These are phyloP conservation scores for Sesia bembeciformis DNA, from an alignment of 2,888 invertebrate genomes.

Conservation along the genomic window DNA sequence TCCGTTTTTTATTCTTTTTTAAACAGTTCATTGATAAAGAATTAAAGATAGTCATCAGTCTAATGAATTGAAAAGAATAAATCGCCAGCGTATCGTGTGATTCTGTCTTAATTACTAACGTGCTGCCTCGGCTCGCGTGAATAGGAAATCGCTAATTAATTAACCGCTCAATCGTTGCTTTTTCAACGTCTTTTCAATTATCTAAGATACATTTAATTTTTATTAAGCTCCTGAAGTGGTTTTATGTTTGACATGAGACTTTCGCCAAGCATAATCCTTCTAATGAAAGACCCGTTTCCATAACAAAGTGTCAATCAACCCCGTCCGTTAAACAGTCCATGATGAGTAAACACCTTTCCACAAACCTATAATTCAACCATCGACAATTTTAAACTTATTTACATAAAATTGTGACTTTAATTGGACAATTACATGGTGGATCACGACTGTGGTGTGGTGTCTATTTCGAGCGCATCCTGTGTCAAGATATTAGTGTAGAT, in stretches of 20 bases:
- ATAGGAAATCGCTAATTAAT: constrained; percentile 42
- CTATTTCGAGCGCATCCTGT: constrained; percentile 56
- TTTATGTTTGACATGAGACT: neutral
- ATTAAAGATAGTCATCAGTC: constrained; percentile 23
- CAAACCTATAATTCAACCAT: constrained; percentile 7
- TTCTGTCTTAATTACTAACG: constrained; percentile 31
- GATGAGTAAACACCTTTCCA: constrained; percentile 17
- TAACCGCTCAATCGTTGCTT: constrained; percentile 11
- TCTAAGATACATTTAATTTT: neutral
- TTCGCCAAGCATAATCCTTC: neutral
- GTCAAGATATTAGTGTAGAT: constrained; percentile 50
- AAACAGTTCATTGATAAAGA: constrained; percentile 7
- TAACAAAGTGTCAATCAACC: neutral
- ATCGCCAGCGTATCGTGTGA: constrained; percentile 41
- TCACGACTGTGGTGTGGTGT: constrained; percentile 36
- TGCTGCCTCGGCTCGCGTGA: constrained; percentile 26
- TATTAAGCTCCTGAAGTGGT: neutral
- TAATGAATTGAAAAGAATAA: constrained; percentile 24
- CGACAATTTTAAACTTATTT: constrained; percentile 28
- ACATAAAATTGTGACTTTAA: constrained; percentile 65
- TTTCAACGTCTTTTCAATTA: neutral
- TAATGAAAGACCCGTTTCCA: neutral
- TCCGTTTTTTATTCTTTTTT: neutral
- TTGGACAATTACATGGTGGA: constrained; percentile 67
- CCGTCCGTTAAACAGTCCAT: neutral